Conservation (phyloP, 2,888 invertebrate genomes). For the Dryococelus australis region DNA sequence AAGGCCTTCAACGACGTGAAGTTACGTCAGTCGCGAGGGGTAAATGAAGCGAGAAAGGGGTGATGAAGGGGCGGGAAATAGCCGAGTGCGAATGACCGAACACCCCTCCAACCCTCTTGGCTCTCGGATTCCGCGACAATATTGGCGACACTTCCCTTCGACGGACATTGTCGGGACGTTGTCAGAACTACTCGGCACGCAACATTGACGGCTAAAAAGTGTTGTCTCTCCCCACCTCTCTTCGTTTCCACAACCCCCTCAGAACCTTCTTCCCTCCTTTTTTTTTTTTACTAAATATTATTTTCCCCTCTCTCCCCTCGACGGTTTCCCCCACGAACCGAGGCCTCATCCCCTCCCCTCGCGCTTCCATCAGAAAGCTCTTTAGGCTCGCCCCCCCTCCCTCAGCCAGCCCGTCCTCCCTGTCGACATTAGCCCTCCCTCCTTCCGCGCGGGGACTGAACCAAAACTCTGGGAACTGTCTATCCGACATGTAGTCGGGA, state of each 20-base stretch:
- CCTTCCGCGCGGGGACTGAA: background rate
- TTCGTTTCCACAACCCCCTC: background rate
- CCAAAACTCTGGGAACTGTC: conserved; percentile 23
- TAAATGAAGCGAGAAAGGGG: background rate
- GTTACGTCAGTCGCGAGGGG: background rate
- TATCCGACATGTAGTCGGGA: conserved; percentile 20
- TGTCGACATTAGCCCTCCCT: background rate
- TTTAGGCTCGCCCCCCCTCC: conserved; percentile 26
- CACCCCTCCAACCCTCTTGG: background rate
- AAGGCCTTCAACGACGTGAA: background rate
- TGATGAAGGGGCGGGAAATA: background rate
- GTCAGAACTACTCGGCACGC: background rate
- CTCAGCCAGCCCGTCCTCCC: conserved; percentile 3
- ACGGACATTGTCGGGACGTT: background rate
- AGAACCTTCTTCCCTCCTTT: conserved; percentile 51
- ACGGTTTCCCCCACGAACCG: conserved; percentile 12
- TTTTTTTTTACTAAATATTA: conserved; percentile 29
- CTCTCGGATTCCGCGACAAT: background rate
- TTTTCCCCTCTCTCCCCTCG: conserved; percentile 26
- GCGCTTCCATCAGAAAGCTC: background rate
- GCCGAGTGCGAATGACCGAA: background rate
- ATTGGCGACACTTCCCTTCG: conserved; percentile 13
- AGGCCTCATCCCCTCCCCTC: conserved; percentile 30
- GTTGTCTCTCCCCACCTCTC: conserved; percentile 4
- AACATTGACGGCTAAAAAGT: conserved; percentile 17